Evolutionary conservation across 2,113 vertebrate species (phyloP), one percentile per base, ranked within the genome.

Genomic region (Micromys minutus): DNA sequence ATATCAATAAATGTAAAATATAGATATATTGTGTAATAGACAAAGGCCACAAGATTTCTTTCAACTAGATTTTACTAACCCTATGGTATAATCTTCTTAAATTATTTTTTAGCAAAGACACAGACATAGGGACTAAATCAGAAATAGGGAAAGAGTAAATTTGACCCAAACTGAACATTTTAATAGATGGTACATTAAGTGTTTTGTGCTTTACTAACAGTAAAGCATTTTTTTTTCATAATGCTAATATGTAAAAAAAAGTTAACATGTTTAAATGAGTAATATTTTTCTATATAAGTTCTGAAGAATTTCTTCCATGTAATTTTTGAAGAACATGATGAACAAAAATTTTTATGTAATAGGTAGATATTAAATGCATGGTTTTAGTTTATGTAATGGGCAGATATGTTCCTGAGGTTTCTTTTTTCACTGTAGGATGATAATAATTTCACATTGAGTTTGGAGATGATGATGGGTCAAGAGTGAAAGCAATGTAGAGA

Each of bases 51-150:
- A 93, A 79, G 77, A 93, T 89, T 89, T 77, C 39, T 91, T 86
- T 95, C 29, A 26, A 76, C 39, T 67, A 80, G 22, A n/a, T 90
- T 77, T 26, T 92, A 67, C 45, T 75, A 26, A 92, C 71, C 85
- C 71, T 29, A n/a, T 88, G 52, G 85, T 71, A 90, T 95, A 94
- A 93, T 90, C 13, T 42, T 69, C 45, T 95, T 93, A 79, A 90
- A 47, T 79, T 91, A 31, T 2, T n/a, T 89, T 67, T 77, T 86
- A 95, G 80, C 31, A 90, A 95, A 88, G 34, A 85, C 52, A 92
- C 6, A 17, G 59, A 47, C 31, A 86, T 84, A 92, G 86, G 29
- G 88, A 83, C 57, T 96, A 80, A 94, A 89, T 87, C 10, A 45
- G 84, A 95, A 92, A 76, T 24, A 45, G 15, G 76, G 36, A 4